Percentiles rank a stretch among this genome's conserved stretches.
Evolutionary conservation across 1,140 invertebrate species (phyloP).

Genomic region (Brachionus calyciflorus): DNA sequence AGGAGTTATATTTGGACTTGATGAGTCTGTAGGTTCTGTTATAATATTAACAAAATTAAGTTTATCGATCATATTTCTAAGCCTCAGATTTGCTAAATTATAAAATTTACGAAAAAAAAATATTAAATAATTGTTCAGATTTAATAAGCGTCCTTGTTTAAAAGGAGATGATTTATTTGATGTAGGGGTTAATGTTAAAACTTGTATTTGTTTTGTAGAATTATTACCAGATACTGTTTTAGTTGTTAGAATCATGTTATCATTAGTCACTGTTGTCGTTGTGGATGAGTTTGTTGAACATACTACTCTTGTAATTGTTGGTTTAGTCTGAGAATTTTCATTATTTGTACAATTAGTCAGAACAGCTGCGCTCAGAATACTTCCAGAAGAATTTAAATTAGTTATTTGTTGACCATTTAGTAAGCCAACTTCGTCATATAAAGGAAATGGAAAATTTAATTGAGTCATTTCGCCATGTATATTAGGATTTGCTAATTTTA

Average conservation of each 20-base stretch:
- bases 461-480: background rate
- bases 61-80: background rate
- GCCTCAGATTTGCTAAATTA: background rate
- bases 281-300: slow-evolving; percentile 26
- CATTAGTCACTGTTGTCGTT: slow-evolving; percentile 4
- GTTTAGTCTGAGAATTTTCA: slow-evolving; percentile 6
- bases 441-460: slow-evolving; percentile 17
- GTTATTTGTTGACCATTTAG: background rate
- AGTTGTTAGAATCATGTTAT: slow-evolving; percentile 6
- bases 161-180: background rate
- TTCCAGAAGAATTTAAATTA: background rate
- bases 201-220: slow-evolving; percentile 18
- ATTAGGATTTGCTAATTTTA: background rate
- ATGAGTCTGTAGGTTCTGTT: background rate
- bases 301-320: slow-evolving; percentile 1
- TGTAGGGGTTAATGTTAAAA: slow-evolving; percentile 1
- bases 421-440: slow-evolving; percentile 19
- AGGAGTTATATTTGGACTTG: background rate
- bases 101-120: slow-evolving; percentile 41
- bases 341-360: background rate
- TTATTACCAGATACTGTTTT: background rate
- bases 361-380: background rate
- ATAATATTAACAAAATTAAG: background rate
- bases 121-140: slow-evolving; percentile 14
- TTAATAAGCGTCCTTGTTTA: background rate